phyloP scores from a whole-genome alignment of 2,888 invertebrate species.

The Oligia latruncula region DNA sequence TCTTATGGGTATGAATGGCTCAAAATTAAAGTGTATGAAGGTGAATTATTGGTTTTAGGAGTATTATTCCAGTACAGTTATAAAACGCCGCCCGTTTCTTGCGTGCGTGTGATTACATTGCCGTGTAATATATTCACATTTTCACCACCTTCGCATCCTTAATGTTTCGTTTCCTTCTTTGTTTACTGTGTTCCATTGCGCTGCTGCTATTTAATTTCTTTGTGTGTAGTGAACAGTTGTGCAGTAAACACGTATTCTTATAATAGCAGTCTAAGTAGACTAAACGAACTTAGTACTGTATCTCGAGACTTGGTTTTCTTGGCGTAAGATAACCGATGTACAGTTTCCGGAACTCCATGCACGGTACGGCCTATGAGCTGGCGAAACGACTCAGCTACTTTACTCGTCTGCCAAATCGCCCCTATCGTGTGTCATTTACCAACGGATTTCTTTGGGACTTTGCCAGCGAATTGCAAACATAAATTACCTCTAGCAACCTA shows the following conservation, averaged over 20 bases:
- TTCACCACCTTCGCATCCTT: conserved; percentile 88
- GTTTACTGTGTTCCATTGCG: conserved; percentile 70
- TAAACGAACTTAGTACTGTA: conserved; percentile 10
- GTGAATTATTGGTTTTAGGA: conserved; percentile 88
- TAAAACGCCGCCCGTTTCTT: conserved; percentile 80
- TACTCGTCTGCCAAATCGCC: conserved; percentile 75
- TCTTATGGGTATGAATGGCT: conserved; percentile 74
- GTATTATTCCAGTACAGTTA: conserved; percentile 81
- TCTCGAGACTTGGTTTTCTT: neutral
- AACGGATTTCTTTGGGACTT: conserved; percentile 72
- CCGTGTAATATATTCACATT: conserved; percentile 89
- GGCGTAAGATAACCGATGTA: conserved; percentile 68
- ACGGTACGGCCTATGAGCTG: conserved; percentile 64
- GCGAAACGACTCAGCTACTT: conserved; percentile 69
- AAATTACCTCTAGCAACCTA: conserved; percentile 71
- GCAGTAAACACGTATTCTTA: conserved; percentile 20
- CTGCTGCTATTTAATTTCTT: conserved; percentile 64
- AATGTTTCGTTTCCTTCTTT: conserved; percentile 83
- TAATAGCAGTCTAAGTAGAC: conserved; percentile 7
- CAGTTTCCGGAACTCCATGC: conserved; percentile 68
- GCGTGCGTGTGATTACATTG: conserved; percentile 89
- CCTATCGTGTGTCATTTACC: conserved; percentile 76
- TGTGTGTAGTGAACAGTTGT: conserved; percentile 37
- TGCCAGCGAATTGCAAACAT: conserved; percentile 74
- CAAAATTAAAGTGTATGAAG: conserved; percentile 85